Conservation (phyloP, 2,797 vertebrate species). For the Argyrosomus regius region DNA sequence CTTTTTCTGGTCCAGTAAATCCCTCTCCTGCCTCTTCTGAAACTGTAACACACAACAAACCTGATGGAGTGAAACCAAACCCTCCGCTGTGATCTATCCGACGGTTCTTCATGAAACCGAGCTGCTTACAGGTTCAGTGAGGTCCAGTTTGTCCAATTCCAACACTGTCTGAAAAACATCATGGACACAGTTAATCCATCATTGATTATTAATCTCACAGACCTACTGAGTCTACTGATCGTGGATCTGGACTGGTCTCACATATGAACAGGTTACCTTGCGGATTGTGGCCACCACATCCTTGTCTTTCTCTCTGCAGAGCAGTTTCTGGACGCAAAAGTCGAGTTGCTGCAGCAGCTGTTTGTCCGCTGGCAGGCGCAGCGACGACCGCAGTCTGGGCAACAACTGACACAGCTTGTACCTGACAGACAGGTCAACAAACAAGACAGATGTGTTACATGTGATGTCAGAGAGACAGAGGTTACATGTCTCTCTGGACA, state of each 20-base stretch:
- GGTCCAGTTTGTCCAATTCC: constrained; percentile 96
- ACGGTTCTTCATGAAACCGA: background rate
- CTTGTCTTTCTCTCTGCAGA: constrained; percentile 96
- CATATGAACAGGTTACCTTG: constrained; percentile 80
- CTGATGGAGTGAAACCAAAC: background rate
- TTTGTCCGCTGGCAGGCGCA: constrained; percentile 92
- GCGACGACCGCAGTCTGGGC: constrained; percentile 91
- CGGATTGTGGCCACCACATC: constrained; percentile 92
- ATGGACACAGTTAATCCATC: constrained; percentile 17
- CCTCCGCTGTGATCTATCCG: background rate
- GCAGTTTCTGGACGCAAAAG: constrained; percentile 92
- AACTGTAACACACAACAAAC: constrained; percentile 78
- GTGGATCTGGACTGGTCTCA: background rate
- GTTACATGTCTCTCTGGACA: background rate
- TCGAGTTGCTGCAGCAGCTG: constrained; percentile 94
- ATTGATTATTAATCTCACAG: background rate
- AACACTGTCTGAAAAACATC: constrained; percentile 88
- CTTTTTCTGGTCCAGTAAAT: constrained; percentile 94
- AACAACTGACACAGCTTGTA: constrained; percentile 94
- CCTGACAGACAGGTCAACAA: constrained; percentile 50
- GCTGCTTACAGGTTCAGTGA: constrained; percentile 90
- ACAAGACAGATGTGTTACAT: background rate
- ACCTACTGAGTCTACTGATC: background rate
- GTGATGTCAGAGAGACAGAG: background rate
- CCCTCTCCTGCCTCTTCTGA: constrained; percentile 91